These are phyloP conservation scores for Orthosia gracilis DNA, from an alignment of 2,888 invertebrate species.

Conservation along the genomic window DNA sequence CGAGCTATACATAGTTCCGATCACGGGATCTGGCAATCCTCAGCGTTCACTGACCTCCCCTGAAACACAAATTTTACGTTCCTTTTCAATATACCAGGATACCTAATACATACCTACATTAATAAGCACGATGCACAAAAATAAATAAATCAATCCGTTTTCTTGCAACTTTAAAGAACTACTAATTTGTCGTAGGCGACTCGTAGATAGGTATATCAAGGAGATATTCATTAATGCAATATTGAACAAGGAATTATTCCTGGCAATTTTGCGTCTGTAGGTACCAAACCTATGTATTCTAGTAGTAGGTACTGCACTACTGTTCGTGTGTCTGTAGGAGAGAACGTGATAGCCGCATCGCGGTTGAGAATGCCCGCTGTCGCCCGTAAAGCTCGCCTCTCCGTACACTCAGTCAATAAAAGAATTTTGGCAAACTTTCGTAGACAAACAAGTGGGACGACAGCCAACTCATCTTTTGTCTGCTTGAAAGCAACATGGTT, in stretches of 20 bases:
- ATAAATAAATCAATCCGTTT: constrained; percentile 2
- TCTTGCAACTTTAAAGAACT: constrained; percentile 4
- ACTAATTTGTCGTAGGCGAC: not conserved
- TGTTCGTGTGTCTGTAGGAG: constrained; percentile 25
- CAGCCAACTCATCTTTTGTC: constrained; percentile 91
- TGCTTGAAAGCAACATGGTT: constrained; percentile 87
- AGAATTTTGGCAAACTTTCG: constrained; percentile 90
- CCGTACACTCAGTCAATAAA: constrained; percentile 89
- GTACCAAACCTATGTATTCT: constrained; percentile 13
- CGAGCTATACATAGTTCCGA: constrained; percentile 89
- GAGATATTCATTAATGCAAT: constrained; percentile 41
- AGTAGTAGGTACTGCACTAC: constrained; percentile 1
- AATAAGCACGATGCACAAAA: not conserved
- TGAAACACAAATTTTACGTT: constrained; percentile 77
- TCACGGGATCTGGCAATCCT: constrained; percentile 89
- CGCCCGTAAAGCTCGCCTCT: constrained; percentile 82
- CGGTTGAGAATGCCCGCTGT: constrained; percentile 77
- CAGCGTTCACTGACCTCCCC: constrained; percentile 88
- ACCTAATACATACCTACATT: constrained; percentile 7
- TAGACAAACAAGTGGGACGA: constrained; percentile 90
- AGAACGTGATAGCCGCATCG: constrained; percentile 64
- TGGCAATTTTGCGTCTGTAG: constrained; percentile 29
- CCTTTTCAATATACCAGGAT: constrained; percentile 37
- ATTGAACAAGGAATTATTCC: constrained; percentile 31
- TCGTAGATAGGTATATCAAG: constrained; percentile 12